Conservation (phyloP, 1,140 invertebrate species). For the Neomicropteryx cornuta region DNA sequence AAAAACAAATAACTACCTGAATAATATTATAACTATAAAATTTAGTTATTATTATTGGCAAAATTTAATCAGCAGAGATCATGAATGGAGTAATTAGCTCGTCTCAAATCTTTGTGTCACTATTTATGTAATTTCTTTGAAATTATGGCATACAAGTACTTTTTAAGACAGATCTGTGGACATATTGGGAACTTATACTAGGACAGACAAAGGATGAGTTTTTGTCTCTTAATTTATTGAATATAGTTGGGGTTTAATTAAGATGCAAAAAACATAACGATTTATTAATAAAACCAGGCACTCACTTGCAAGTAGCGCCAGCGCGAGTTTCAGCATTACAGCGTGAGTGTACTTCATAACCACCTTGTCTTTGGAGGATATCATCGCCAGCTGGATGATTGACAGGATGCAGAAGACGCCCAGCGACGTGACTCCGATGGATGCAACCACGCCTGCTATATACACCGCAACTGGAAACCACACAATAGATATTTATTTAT, state of each 20-base stretch:
- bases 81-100: no score
- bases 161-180: neutral
- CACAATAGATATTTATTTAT: conserved; percentile 9
- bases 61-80: no score
- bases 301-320: conserved; percentile 66
- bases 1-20: no score
- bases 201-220: neutral
- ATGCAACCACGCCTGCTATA: conserved; percentile 64
- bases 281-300: conserved; percentile 14
- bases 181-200: neutral
- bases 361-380: conserved; percentile 68
- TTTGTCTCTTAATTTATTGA: neutral
- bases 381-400: conserved; percentile 73
- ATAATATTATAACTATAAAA: no score
- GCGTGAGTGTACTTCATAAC: conserved; percentile 62
- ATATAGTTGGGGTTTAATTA: neutral
- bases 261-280: neutral
- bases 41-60: no score
- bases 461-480: conserved; percentile 61
- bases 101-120: no score
- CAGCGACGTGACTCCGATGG: conserved; percentile 54
- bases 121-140: no score
- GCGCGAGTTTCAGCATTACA: conserved; percentile 63
- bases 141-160: no score
- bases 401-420: conserved; percentile 65